phyloP scores from a whole-genome alignment of 1,140 invertebrate genomes.

The Temnothorax longispinosus region DNA sequence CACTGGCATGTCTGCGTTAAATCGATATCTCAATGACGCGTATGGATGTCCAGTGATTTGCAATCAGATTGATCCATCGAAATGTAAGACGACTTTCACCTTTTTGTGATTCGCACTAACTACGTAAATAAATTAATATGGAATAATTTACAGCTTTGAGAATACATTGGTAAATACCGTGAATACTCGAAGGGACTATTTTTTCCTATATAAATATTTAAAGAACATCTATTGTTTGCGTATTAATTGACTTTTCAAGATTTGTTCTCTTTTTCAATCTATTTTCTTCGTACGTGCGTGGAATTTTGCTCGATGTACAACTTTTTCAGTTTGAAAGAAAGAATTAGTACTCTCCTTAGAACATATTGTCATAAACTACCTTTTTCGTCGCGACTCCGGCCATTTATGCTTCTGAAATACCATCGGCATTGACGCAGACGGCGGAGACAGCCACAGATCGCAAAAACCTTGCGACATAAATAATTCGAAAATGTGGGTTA shows the following conservation, averaged over 20 bases:
- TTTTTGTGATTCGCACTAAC: conserved; percentile 8
- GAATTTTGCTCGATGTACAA: not conserved
- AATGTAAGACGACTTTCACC: conserved; percentile 35
- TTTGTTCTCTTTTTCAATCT: not conserved
- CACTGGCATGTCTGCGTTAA: conserved; percentile 41
- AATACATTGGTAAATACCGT: not conserved
- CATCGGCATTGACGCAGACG: not conserved
- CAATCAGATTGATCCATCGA: conserved; percentile 42
- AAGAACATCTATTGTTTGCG: not conserved
- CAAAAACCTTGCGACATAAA: conserved; percentile 29
- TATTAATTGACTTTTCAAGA: no score
- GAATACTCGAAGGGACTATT: not conserved
- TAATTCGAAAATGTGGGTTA: conserved; percentile 64
- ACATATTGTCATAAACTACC: not conserved
- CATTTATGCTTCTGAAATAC: not conserved
- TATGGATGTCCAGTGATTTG: conserved; percentile 30
- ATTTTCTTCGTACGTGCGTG: not conserved
- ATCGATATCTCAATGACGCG: conserved; percentile 53
- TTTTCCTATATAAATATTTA: not conserved
- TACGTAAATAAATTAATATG: conserved; percentile 5
- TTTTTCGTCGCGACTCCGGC: not conserved
- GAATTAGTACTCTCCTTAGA: not conserved
- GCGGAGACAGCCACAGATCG: not conserved
- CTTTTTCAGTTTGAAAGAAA: not conserved
- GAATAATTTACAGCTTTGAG: not conserved